A percentile compares a stretch with the other conserved stretches of the same genome.
phyloP scores from a whole-genome alignment of 1,140 invertebrate species.

The Drosophila santomea region DNA sequence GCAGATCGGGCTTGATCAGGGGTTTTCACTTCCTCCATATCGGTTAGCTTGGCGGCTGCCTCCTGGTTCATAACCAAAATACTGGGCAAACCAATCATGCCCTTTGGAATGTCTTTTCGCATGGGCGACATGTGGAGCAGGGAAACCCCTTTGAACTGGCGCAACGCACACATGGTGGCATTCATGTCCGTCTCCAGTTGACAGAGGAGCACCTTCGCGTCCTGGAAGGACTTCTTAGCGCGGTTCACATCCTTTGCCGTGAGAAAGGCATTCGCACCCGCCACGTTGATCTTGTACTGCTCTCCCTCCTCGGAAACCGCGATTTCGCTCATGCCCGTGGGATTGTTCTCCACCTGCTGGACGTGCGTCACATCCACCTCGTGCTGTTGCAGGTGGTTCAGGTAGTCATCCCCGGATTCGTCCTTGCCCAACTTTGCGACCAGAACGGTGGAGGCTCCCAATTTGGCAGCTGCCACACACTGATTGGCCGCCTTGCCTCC shows the following conservation, averaged over 20 bases:
- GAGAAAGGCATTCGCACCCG: constrained; percentile 92
- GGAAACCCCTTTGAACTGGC: constrained; percentile 89
- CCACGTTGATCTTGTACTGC: constrained; percentile 96
- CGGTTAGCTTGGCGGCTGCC: constrained; percentile 92
- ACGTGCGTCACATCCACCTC: constrained; percentile 88
- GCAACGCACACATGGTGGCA: constrained; percentile 91
- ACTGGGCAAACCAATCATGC: constrained; percentile 88
- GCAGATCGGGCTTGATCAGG: constrained; percentile 87
- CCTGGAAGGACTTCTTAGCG: constrained; percentile 25
- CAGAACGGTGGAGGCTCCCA: constrained; percentile 92
- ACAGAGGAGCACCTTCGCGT: constrained; percentile 87
- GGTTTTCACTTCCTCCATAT: constrained; percentile 82
- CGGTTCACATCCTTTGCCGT: constrained; percentile 87
- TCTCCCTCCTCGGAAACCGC: constrained; percentile 91
- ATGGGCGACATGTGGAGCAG: constrained; percentile 95
- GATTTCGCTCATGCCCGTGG: constrained; percentile 93
- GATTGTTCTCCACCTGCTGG: constrained; percentile 16
- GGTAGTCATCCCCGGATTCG: constrained; percentile 86
- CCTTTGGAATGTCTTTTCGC: constrained; percentile 86
- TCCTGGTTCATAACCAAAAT: constrained; percentile 96
- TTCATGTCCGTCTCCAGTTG: constrained; percentile 93
- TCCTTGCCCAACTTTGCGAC: constrained; percentile 96
- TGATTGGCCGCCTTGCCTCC: constrained; percentile 99
- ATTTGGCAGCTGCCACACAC: constrained; percentile 93
- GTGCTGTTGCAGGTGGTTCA: constrained; percentile 88